Conservation (phyloP, 2,797 vertebrate species). For the Siniperca obscura region DNA sequence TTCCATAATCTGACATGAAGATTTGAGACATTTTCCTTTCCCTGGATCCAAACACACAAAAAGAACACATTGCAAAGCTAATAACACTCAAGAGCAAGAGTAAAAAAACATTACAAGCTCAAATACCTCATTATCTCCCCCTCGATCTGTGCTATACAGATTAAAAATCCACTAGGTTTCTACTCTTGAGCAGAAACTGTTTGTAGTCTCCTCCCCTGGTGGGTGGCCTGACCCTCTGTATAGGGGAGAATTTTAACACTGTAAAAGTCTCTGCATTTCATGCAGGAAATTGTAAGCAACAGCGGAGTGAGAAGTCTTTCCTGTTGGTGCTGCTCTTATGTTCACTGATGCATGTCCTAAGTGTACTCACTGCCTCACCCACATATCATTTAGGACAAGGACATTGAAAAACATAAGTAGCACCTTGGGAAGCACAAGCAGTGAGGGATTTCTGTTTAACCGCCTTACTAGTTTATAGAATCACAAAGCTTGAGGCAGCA, state of each 20-base stretch:
- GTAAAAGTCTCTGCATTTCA: neutral
- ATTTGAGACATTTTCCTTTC: neutral
- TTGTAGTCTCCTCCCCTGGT: constrained; percentile 26
- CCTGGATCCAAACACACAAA: neutral
- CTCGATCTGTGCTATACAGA: neutral
- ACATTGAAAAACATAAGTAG: constrained; percentile 1
- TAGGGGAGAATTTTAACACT: constrained; percentile 40
- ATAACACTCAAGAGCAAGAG: neutral
- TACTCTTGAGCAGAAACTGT: constrained; percentile 13
- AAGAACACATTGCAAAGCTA: neutral
- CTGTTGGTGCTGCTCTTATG: constrained; percentile 8
- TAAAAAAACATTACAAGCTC: neutral
- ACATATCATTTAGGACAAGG: constrained; percentile 37
- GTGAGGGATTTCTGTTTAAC: neutral
- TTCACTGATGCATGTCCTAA: constrained; percentile 33
- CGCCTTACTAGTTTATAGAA: neutral
- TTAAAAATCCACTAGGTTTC: constrained; percentile 7
- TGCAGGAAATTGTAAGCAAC: constrained; percentile 8
- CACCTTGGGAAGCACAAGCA: neutral
- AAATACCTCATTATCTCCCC: constrained; percentile 2
- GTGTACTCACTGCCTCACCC: constrained; percentile 6
- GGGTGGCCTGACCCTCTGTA: constrained; percentile 22
- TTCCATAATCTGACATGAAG: neutral
- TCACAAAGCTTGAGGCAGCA: neutral
- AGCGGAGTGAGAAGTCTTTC: constrained; percentile 1